Base-by-base conservation (phyloP, 2,113 vertebrate genomes). In the Cynopterus brachyotis region DNA sequence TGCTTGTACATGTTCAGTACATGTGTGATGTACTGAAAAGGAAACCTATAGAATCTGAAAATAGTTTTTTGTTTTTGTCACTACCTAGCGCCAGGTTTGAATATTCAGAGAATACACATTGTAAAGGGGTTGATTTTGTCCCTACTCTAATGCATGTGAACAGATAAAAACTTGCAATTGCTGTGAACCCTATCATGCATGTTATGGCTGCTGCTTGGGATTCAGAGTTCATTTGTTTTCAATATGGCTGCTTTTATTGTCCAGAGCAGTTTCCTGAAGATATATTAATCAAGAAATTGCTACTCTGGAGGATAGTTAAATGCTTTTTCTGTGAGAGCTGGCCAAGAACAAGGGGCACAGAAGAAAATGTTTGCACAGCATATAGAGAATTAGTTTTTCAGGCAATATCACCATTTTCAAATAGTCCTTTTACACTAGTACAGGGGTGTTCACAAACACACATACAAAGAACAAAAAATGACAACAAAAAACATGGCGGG, bases 351-450 rank as follows among this genome's bases (percentile, higher is more conserved):
- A 81, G 37, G 37, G 42, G 19, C n/a, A 17, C 40, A 93, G 85
- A 73, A 96, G 94, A 73, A 90, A 83, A 62, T 37, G 10, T 93
- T 82, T 85, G 45, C 20, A 35, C 26, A 42, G 45, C 19, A 66
- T 72, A 22, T 72, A 47, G 70, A 91, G 45, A 83, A 37, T 78
- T 75, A 24, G n/a, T 89, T 93, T 91, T 91, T 76, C 67, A 85
- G 40, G 30, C 73, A 88, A 7, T 66, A 42, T 57, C 28, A 6
- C 55, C 40, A 57, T 94, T 96, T 92, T 75, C 67, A 86, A n/a
- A 42, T 6, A 73, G 82, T 89, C 17, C 19, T 94, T 94, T 69
- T 81, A 93, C 83, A 60, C 55, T 62, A 57, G 28, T 78, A 73
- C 15, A 57, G 60, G 59, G 70, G 26, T 89, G 22, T 92, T 96